Conservation (phyloP, 2,888 invertebrate species). For the Teleogryllus oceanicus region DNA sequence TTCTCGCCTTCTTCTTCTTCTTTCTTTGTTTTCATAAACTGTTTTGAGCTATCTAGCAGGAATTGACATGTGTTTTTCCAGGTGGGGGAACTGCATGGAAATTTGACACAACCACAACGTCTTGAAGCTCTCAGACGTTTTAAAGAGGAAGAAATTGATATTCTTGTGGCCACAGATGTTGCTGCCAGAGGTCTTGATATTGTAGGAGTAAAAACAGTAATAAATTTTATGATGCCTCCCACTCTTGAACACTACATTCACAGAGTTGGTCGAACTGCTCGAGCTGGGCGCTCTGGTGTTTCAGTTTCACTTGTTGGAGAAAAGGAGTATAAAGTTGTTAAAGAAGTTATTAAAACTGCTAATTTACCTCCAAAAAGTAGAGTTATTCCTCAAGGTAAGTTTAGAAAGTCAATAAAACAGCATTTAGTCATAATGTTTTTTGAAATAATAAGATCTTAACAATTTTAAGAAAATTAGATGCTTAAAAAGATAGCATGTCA, state of each 20-base stretch:
- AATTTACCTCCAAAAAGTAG: conserved; percentile 81
- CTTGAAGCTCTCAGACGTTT: conserved; percentile 84
- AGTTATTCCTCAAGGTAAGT: conserved; percentile 66
- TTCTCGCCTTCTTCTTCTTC: too few species aligned
- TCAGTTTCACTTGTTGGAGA: conserved; percentile 95
- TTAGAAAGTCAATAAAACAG: neutral
- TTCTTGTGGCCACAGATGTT: conserved; percentile 92
- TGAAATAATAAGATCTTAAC: too few species aligned
- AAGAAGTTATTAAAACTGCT: conserved; percentile 85
- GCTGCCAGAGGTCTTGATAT: conserved; percentile 95
- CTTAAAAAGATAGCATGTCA: too few species aligned
- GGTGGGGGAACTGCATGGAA: conserved; percentile 90
- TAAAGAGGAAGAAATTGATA: conserved; percentile 77
- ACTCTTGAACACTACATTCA: conserved; percentile 96
- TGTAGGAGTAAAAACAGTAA: conserved; percentile 90
- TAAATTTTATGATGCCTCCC: conserved; percentile 94
- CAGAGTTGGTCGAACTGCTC: conserved; percentile 87
- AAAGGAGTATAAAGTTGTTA: conserved; percentile 83
- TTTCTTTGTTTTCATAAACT: too few species aligned
- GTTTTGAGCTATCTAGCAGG: neutral
- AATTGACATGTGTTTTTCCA: conserved; percentile 35
- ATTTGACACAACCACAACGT: conserved; percentile 91
- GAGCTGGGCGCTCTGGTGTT: conserved; percentile 89
- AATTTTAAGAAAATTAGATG: too few species aligned
- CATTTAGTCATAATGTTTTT: too few species aligned